Evolutionary conservation across 2,113 vertebrate genomes (phyloP).

Genomic region (Sapajus apella): DNA sequence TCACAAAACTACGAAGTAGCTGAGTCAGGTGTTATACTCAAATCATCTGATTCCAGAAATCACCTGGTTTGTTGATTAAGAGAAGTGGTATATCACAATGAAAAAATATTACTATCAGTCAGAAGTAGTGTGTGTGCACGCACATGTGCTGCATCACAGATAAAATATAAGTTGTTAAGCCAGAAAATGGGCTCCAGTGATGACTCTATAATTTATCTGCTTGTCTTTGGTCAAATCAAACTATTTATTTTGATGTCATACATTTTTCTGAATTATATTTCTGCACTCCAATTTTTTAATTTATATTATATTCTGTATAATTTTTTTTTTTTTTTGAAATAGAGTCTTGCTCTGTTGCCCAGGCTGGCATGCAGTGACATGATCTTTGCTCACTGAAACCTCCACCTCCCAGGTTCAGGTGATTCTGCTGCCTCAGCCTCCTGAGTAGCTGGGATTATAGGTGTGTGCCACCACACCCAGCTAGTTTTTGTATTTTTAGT

Average conservation of each 20-base stretch:
- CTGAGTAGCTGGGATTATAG: too few species aligned
- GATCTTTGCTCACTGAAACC: too few species aligned
- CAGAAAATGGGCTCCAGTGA: not conserved
- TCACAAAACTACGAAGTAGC: not conserved
- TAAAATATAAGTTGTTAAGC: not conserved
- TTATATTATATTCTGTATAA: not conserved
- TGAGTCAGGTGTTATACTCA: not conserved
- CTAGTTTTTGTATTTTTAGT: too few species aligned
- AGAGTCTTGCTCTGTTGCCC: too few species aligned
- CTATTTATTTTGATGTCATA: not conserved
- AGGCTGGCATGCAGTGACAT: too few species aligned
- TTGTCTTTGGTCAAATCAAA: not conserved
- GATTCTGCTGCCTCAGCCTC: too few species aligned
- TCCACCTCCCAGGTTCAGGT: too few species aligned
- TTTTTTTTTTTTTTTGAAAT: too few species aligned
- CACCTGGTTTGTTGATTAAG: not conserved
- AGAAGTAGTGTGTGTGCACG: not conserved
- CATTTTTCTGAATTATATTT: not conserved
- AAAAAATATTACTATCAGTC: not conserved
- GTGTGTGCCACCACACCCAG: rapidly evolving
- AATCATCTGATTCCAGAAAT: not conserved
- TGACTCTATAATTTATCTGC: not conserved
- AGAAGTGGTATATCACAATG: not conserved
- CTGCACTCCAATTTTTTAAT: not conserved
- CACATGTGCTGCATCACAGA: rapidly evolving